Base-by-base conservation (phyloP, 2,888 invertebrate species). In the Nomada fucata region DNA sequence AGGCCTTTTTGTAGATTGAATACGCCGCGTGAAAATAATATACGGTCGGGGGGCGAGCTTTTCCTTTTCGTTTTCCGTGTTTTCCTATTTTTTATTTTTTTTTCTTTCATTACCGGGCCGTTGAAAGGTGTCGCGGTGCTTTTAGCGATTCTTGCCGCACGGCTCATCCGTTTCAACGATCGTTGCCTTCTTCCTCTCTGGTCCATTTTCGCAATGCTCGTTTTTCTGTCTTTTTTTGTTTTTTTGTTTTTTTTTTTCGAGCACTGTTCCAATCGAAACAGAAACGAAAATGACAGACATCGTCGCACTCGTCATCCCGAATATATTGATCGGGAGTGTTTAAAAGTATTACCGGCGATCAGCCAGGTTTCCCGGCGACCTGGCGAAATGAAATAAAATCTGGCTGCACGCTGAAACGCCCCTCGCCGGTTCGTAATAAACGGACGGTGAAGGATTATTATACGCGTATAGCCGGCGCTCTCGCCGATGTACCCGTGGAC, bases 1-100 rank as follows among this genome's bases (percentile, higher is more conserved):
- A 77, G 76, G 85, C 36, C 86, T 89, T 85, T 87, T 85, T 79
- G 87, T 82, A 82, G 87, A 89, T 87, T 84, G 85, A 89, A 89
- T 86, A 84, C 79, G 73, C 73, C 75, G 77, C 81, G 79, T 73
- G 76, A 86, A 81, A 85, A 80, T 84, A 86, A 86, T 87, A 75
- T 84, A 87, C 79, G 81, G 82, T 70, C 76, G 65, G 71, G 42
- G 42, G 44, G 60, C 82, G 70, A 52, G 36, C 71, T 63, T 76
- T 23, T 77, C 53, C 18, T 60, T 47, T 59, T 29, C 23, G n/a
- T 26, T 70, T n/a, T n/a, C 23, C 29, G 26, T 72, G 5, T 64
- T 63, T 57, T 53, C 26, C 15, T 23, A 1, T 23, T 1, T 23
- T 44, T 47, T 44, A 53, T 79, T 23, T 23, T 23, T 1, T 23